phyloP scores from a whole-genome alignment of 2,113 vertebrate species.

The Labeo rohita region DNA sequence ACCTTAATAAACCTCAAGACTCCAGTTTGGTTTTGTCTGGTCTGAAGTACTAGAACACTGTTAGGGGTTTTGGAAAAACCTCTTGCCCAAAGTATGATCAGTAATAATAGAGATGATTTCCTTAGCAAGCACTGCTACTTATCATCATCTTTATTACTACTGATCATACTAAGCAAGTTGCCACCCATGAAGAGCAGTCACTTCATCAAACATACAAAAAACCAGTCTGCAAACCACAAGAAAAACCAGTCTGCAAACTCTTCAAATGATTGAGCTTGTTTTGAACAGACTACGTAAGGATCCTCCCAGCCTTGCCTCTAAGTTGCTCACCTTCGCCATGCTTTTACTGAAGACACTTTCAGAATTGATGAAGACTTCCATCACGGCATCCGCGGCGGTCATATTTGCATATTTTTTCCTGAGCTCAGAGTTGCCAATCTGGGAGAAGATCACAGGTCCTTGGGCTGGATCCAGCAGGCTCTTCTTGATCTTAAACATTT shows the following conservation, averaged over 20 bases:
- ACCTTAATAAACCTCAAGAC: not conserved
- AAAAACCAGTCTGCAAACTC: not conserved
- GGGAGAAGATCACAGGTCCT: slow-evolving; percentile 58
- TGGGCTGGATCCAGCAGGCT: slow-evolving; percentile 66
- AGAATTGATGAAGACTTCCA: slow-evolving; percentile 71
- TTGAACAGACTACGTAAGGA: not conserved
- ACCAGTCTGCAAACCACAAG: not conserved
- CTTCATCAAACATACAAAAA: not conserved
- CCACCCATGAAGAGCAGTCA: not conserved
- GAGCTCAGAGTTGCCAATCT: slow-evolving; percentile 66
- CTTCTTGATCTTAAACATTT: slow-evolving; percentile 75
- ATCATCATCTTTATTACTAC: too few species aligned
- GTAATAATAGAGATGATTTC: not conserved
- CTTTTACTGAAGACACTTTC: slow-evolving; percentile 67
- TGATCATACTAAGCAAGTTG: not conserved
- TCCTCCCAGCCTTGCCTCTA: not conserved
- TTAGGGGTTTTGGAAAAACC: not conserved
- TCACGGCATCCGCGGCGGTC: slow-evolving; percentile 69
- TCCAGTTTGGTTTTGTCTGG: not conserved
- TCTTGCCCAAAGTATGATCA: not conserved
- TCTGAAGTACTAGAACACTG: not conserved
- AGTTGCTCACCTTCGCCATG: slow-evolving; percentile 69
- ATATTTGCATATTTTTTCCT: slow-evolving; percentile 70
- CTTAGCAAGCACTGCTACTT: not conserved
- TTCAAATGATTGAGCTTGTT: not conserved